Evolutionary conservation across 2,888 invertebrate species (phyloP).

Genomic region (Cheilosia urbana): DNA sequence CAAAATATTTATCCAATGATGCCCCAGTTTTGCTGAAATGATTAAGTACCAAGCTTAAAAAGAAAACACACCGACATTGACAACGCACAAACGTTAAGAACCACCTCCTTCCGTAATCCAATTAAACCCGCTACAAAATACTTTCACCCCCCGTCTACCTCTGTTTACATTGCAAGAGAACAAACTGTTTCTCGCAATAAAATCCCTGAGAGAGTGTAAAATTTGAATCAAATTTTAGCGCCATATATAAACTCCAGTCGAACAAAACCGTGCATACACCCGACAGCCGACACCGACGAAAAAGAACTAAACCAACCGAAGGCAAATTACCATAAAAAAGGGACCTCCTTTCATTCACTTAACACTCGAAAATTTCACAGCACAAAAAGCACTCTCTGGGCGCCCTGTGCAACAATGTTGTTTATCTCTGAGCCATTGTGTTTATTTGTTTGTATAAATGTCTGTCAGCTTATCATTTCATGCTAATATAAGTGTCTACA

Average conservation of each 20-base stretch:
- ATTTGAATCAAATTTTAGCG: background rate
- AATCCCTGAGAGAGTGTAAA: background rate
- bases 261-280: background rate
- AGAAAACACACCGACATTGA: too few relatives aligned
- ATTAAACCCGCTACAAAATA: background rate
- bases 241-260: background rate
- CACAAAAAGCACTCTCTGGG: conserved; percentile 16
- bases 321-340: conserved; percentile 54
- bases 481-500: conserved; percentile 50
- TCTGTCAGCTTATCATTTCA: conserved; percentile 66
- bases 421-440: conserved; percentile 20
- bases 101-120: background rate
- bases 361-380: conserved; percentile 51
- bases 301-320: conserved; percentile 3
- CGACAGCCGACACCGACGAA: background rate
- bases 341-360: conserved; percentile 56
- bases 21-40: too few relatives aligned
- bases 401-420: conserved; percentile 54
- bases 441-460: conserved; percentile 47
- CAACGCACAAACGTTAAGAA: too few relatives aligned
- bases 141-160: background rate
- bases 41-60: too few relatives aligned
- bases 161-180: background rate
- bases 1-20: too few relatives aligned
- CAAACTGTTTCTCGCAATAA: background rate